phyloP scores from a whole-genome alignment of 2,113 vertebrate species.

The Hyaena hyaena region DNA sequence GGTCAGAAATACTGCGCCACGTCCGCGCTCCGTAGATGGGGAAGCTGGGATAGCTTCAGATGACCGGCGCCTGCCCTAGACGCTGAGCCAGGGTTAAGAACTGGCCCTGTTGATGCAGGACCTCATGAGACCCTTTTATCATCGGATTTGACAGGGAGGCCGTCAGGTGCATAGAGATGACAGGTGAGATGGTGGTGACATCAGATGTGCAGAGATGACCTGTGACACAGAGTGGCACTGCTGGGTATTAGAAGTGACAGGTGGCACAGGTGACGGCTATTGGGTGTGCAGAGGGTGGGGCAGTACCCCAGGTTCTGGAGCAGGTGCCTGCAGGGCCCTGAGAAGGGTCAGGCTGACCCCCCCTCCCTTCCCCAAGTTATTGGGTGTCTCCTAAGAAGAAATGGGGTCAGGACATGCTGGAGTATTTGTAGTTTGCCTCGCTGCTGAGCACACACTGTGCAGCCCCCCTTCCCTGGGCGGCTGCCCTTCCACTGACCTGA shows the following conservation, averaged over 20 bases:
- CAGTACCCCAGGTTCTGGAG: not conserved
- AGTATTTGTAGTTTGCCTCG: not conserved
- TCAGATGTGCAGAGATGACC: not conserved
- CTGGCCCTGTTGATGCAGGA: fast-evolving
- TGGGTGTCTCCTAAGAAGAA: not conserved
- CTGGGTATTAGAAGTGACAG: not conserved
- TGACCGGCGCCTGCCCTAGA: not conserved
- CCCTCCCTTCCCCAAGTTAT: not conserved
- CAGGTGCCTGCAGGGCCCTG: not conserved
- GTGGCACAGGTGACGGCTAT: not conserved
- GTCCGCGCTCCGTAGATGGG: not conserved
- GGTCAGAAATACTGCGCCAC: not conserved
- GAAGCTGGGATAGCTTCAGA: not conserved
- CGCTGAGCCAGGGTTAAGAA: not conserved
- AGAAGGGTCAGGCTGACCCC: not conserved
- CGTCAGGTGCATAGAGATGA: not conserved
- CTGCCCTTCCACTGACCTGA: fast-evolving
- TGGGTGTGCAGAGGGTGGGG: too few relatives aligned
- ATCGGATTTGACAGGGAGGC: not conserved
- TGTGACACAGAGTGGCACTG: not conserved
- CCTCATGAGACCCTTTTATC: not conserved
- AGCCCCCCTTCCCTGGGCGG: not conserved
- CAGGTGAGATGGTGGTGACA: not conserved
- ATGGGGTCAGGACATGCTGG: not conserved
- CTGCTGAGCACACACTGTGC: not conserved